A percentile compares a stretch with the other conserved stretches of the same genome.
Conservation (phyloP, 2,888 invertebrate genomes). For the Fabriciana adippe region DNA sequence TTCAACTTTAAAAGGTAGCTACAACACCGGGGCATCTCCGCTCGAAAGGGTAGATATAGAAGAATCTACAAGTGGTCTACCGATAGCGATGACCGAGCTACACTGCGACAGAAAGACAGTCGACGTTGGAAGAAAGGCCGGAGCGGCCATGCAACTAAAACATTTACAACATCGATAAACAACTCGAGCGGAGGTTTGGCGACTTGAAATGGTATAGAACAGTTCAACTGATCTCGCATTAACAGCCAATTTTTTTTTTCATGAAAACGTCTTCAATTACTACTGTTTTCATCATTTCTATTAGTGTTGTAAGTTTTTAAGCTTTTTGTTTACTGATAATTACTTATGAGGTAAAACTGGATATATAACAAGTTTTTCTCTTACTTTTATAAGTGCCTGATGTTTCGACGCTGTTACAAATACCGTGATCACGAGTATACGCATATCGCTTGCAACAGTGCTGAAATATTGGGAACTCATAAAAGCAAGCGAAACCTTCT, state of each 20-base stretch:
- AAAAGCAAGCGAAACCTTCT: too few species aligned
- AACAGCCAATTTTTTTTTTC: conserved; percentile 28
- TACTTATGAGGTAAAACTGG: not conserved
- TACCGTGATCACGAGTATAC: too few species aligned
- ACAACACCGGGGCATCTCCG: conserved; percentile 74
- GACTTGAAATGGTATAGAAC: conserved; percentile 76
- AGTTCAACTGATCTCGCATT: conserved; percentile 34
- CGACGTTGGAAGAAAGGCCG: conserved; percentile 73
- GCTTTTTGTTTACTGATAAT: not conserved
- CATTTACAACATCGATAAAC: conserved; percentile 79
- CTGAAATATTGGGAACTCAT: too few species aligned
- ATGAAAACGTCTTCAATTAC: conserved; percentile 1
- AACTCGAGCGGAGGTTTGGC: conserved; percentile 74
- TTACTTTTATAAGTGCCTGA: too few species aligned
- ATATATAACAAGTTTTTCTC: not conserved
- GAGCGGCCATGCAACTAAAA: conserved; percentile 79
- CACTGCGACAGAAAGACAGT: conserved; percentile 74
- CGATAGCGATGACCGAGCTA: conserved; percentile 73
- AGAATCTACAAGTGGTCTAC: conserved; percentile 80
- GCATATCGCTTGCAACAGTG: too few species aligned
- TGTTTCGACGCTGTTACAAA: too few species aligned
- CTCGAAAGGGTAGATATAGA: conserved; percentile 73
- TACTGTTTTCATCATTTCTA: not conserved
- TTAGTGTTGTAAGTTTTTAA: not conserved
- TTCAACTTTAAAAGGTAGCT: conserved; percentile 65